These are phyloP conservation scores for Spatulosminthurus flaviceps DNA, from an alignment of 2,888 invertebrate genomes.

Conservation along the genomic window DNA sequence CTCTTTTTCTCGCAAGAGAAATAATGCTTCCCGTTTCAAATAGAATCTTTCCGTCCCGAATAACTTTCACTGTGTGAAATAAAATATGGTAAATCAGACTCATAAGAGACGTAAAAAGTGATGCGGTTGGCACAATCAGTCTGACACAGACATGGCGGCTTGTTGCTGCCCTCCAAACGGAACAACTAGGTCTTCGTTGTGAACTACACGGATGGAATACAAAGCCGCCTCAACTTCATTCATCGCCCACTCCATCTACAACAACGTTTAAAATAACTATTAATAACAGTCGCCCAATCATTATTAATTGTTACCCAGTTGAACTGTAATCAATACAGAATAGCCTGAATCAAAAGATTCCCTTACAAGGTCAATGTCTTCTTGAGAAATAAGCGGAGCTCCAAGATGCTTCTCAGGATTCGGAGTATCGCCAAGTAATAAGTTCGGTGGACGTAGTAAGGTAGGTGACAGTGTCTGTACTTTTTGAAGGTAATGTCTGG, in stretches of 20 bases:
- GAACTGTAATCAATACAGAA: not conserved
- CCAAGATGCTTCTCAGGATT: constrained; percentile 63
- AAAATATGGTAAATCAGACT: constrained; percentile 4
- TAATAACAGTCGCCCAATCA: too few species aligned
- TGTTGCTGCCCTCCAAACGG: constrained; percentile 60
- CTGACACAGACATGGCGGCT: constrained; percentile 49
- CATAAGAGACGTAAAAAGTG: constrained; percentile 10
- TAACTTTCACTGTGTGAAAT: constrained; percentile 1
- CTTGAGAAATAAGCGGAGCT: constrained; percentile 58
- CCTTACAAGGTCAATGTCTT: constrained; percentile 61
- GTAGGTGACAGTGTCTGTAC: constrained; percentile 59
- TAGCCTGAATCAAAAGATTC: too few species aligned
- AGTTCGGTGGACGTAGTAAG: constrained; percentile 55
- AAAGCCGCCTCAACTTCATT: constrained; percentile 61
- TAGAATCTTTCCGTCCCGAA: not conserved
- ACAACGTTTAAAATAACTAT: constrained; percentile 40
- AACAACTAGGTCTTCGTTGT: constrained; percentile 62
- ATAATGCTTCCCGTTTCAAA: constrained; percentile 3
- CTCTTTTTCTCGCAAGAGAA: constrained; percentile 32
- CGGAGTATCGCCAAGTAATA: constrained; percentile 61
- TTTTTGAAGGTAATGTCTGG: constrained; percentile 61
- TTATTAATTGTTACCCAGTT: too few species aligned
- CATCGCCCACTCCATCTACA: constrained; percentile 62
- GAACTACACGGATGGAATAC: constrained; percentile 62
- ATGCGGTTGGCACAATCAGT: constrained; percentile 59